phyloP scores from a whole-genome alignment of 2,113 vertebrate genomes.

The Siniperca knerii region DNA sequence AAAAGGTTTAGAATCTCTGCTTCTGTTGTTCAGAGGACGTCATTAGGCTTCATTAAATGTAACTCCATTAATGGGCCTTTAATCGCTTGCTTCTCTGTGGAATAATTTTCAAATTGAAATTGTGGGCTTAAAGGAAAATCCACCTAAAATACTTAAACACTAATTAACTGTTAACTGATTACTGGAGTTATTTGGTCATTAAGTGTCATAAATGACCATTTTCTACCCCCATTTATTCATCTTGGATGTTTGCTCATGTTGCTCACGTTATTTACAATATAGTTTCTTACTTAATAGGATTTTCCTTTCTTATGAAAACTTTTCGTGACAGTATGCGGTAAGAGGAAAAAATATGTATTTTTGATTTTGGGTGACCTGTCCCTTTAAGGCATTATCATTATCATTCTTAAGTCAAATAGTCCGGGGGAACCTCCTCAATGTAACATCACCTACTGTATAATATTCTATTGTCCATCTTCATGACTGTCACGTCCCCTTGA shows the following conservation, averaged over 20 bases:
- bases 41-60: constrained; percentile 25
- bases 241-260: background rate
- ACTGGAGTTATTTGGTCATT: background rate
- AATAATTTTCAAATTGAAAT: constrained; percentile 7
- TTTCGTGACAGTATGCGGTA: no score
- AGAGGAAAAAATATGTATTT: no score
- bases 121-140: background rate
- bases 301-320: background rate
- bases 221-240: background rate
- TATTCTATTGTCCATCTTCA: no score
- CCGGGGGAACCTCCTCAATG: no score
- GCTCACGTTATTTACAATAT: no score
- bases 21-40: constrained; percentile 27
- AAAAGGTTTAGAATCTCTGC: constrained; percentile 25
- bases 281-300: background rate
- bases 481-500: no score
- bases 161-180: background rate
- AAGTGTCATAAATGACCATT: background rate
- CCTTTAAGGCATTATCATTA: no score
- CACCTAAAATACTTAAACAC: background rate
- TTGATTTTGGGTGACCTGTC: no score
- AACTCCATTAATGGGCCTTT: background rate
- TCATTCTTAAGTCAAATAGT: no score
- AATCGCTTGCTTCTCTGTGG: constrained; percentile 5
- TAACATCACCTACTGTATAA: no score